A percentile compares a stretch with the other conserved stretches of the same genome.
phyloP scores from a whole-genome alignment of 1,140 invertebrate genomes.

The Diuraphis noxia region DNA sequence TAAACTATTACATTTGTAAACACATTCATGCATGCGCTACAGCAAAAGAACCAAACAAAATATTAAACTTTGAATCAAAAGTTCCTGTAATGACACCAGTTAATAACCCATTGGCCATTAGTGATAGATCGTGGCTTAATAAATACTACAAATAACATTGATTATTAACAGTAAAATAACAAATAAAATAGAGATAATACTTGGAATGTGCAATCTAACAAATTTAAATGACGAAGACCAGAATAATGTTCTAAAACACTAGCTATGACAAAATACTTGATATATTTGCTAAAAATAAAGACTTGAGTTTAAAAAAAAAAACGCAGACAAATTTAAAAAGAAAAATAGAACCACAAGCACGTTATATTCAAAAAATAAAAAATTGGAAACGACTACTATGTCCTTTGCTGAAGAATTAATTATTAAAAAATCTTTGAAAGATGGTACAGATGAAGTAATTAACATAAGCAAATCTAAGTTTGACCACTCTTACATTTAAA shows the following conservation, averaged over 20 bases:
- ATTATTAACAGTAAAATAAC: neutral
- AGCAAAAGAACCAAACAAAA: no score
- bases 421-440: neutral
- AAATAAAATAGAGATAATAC: neutral
- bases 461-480: no score
- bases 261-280: no score
- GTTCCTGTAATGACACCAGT: no score
- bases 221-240: neutral
- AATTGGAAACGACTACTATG: neutral
- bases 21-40: no score
- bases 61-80: no score
- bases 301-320: neutral
- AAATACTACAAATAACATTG: neutral
- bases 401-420: neutral
- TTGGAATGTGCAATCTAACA: neutral
- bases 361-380: neutral
- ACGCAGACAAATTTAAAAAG: no score
- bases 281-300: neutral
- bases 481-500: no score
- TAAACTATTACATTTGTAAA: no score
- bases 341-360: no score
- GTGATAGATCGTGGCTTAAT: neutral
- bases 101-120: neutral
- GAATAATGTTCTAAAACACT: neutral
- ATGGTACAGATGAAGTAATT: neutral